These are phyloP conservation scores for Temnothorax ravouxi DNA, from an alignment of 2,888 invertebrate genomes.

Conservation along the genomic window DNA sequence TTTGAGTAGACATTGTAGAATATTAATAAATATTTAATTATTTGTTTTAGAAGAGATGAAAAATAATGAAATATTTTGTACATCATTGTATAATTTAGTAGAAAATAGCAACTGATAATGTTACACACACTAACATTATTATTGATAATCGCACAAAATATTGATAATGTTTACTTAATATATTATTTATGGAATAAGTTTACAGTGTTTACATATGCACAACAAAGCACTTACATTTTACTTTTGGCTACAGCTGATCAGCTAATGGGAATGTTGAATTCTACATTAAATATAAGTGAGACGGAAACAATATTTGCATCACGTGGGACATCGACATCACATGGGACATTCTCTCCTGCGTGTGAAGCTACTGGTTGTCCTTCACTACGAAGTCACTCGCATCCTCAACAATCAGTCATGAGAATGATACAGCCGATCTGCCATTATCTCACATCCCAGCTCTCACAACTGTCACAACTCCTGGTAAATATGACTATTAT, in stretches of 20 bases:
- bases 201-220: background rate
- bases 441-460: conserved; percentile 89
- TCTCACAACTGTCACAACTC: conserved; percentile 88
- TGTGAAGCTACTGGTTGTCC: conserved; percentile 86
- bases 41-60: background rate
- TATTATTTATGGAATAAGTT: conserved; percentile 6
- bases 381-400: conserved; percentile 84
- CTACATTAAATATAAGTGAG: conserved; percentile 88
- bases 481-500: conserved; percentile 87
- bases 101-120: background rate
- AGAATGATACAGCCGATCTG: conserved; percentile 89
- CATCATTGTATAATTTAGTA: background rate
- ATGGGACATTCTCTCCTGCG: conserved; percentile 74
- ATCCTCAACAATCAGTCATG: conserved; percentile 87
- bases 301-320: conserved; percentile 87
- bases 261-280: conserved; percentile 88
- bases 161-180: background rate
- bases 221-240: conserved; percentile 37
- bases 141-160: background rate
- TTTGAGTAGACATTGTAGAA: background rate
- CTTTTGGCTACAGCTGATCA: conserved; percentile 86
- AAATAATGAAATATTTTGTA: background rate
- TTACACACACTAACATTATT: background rate
- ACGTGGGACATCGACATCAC: conserved; percentile 83
- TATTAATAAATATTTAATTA: background rate